Percentiles rank a stretch among this genome's conserved stretches.
Conservation (phyloP, 2,888 invertebrate species). For the Bhutanitis thaidina region DNA sequence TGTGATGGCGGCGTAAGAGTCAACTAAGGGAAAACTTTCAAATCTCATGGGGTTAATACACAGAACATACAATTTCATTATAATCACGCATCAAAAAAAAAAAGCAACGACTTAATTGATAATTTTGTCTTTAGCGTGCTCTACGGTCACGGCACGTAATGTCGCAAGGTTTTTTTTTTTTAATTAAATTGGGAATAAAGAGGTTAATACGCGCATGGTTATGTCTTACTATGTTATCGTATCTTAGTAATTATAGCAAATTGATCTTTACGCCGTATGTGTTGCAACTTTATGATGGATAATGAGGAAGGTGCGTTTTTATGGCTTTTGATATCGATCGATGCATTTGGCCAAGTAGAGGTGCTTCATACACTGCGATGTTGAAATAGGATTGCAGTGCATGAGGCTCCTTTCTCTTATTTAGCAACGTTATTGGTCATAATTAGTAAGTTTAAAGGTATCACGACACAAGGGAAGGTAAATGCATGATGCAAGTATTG, state of each 20-base stretch:
- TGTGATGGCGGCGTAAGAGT: no score
- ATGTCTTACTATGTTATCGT: no score
- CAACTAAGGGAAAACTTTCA: no score
- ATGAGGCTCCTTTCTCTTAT: slow-evolving; percentile 25
- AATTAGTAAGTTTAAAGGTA: slow-evolving; percentile 9
- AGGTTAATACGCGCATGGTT: slow-evolving; percentile 8
- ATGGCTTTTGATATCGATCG: slow-evolving; percentile 8
- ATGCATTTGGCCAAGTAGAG: slow-evolving; percentile 4
- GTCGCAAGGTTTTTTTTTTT: neutral
- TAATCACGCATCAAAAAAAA: no score
- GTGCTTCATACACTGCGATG: neutral
- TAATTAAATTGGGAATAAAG: slow-evolving; percentile 1
- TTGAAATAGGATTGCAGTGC: no score
- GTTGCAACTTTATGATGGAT: slow-evolving; percentile 3
- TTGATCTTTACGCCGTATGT: neutral
- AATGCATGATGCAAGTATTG: neutral
- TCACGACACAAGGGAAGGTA: slow-evolving; percentile 12
- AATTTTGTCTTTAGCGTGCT: neutral
- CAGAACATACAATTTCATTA: no score
- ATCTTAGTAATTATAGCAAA: no score
- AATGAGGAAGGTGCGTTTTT: no score
- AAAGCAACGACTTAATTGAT: no score
- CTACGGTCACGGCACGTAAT: neutral
- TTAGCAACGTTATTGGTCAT: slow-evolving; percentile 20
- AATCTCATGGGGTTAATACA: no score